phyloP scores from a whole-genome alignment of 2,113 vertebrate species.

The Ctenodactylus gundi region DNA sequence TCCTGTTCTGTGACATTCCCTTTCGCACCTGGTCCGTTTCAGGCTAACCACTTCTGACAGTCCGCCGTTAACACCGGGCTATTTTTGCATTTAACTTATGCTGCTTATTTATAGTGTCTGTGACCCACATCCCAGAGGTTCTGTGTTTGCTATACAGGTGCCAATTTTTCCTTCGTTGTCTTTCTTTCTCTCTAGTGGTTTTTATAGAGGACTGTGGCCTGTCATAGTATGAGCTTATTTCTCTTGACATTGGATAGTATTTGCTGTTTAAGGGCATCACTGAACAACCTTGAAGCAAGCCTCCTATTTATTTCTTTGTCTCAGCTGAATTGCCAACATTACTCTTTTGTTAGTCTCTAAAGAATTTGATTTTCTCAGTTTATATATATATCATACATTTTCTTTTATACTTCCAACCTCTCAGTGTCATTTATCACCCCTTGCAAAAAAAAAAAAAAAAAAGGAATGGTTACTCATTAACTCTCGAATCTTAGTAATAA shows the following conservation, averaged over 20 bases:
- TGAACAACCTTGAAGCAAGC: not conserved
- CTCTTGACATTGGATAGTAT: not conserved
- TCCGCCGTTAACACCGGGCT: not conserved
- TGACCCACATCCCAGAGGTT: not conserved
- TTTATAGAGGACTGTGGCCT: not conserved
- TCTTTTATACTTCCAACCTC: not conserved
- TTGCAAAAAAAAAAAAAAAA: not conserved
- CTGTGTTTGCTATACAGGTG: conserved; percentile 18
- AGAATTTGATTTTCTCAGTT: conserved; percentile 41
- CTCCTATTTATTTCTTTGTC: not conserved
- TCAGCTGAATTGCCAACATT: conserved; percentile 26
- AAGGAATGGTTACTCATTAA: not conserved
- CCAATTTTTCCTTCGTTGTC: not conserved
- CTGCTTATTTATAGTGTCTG: not conserved
- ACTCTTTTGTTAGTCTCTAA: conserved; percentile 32
- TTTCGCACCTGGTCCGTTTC: not conserved
- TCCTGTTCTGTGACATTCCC: not conserved
- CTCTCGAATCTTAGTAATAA: not conserved
- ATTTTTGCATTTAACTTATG: conserved; percentile 44
- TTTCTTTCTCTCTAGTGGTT: conserved; percentile 1
- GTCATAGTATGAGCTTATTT: not conserved
- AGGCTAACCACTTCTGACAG: not conserved
- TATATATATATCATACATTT: not conserved
- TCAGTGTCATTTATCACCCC: not conserved
- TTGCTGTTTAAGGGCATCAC: not conserved